Percentiles rank a stretch among this genome's conserved stretches.
phyloP scores from a whole-genome alignment of 53 echinoderm and acorn worm genomes.

The Echinarachnius parma region DNA sequence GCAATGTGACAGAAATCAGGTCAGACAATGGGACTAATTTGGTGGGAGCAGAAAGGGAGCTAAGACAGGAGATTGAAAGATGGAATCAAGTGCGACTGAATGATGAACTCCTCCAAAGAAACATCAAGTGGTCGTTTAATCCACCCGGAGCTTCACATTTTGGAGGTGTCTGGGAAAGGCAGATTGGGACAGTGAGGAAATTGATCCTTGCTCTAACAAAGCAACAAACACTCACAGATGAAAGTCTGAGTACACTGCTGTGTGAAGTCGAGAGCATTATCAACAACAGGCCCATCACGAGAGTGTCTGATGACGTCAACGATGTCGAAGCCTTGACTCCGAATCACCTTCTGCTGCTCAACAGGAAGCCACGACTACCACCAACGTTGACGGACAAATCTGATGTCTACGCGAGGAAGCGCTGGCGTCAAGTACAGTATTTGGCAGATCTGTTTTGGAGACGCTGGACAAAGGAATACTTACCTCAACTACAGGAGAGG shows the following conservation, averaged over 20 bases:
- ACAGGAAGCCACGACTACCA: conserved; percentile 12
- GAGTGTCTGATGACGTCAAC: conserved; percentile 10
- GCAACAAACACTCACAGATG: conserved; percentile 30
- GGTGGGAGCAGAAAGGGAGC: conserved; percentile 41
- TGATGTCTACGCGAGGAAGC: conserved; percentile 37
- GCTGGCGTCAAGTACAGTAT: conserved; percentile 53
- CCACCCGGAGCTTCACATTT: conserved; percentile 38
- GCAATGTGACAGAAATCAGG: conserved; percentile 24
- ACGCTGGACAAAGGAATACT: conserved; percentile 46
- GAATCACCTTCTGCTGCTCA: conserved; percentile 24
- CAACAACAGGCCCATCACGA: conserved; percentile 20
- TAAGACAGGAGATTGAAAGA: conserved; percentile 6
- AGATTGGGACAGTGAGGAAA: conserved; percentile 23
- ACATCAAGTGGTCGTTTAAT: conserved; percentile 44
- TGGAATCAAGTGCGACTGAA: conserved; percentile 25
- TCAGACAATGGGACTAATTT: conserved; percentile 53
- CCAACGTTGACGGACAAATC: conserved; percentile 9
- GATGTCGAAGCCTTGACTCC: conserved; percentile 36
- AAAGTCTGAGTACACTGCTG: conserved; percentile 18
- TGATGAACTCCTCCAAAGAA: conserved; percentile 30
- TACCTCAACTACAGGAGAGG: conserved; percentile 54
- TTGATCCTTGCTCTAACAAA: conserved; percentile 5
- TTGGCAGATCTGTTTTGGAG: conserved; percentile 58
- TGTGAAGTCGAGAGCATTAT: conserved; percentile 33
- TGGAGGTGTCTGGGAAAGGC: conserved; percentile 44